phyloP scores from a whole-genome alignment of 2,797 vertebrate species.

The Melanotaenia parkinsoni region DNA sequence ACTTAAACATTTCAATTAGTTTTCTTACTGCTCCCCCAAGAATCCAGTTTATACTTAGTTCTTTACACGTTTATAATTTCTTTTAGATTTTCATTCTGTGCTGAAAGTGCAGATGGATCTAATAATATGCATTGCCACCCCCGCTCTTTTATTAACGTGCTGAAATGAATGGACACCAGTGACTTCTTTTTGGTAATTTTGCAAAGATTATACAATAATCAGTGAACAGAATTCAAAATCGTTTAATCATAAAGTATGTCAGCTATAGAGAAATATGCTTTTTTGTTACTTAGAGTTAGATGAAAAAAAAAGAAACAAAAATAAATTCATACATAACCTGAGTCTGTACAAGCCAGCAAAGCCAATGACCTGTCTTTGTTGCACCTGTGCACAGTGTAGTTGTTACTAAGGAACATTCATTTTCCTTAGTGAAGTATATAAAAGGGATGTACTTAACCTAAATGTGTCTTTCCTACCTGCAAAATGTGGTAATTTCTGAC shows the following conservation, averaged over 20 bases:
- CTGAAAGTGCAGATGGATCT: neutral
- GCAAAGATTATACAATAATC: neutral
- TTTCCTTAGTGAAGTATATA: neutral
- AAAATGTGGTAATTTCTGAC: neutral
- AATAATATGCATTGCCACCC: neutral
- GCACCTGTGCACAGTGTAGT: neutral
- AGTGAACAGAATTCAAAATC: neutral
- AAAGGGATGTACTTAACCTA: neutral
- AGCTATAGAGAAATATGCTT: neutral
- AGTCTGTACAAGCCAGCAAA: neutral
- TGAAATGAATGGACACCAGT: neutral
- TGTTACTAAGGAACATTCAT: neutral
- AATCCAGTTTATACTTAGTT: neutral
- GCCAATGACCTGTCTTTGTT: neutral
- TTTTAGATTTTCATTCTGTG: slow-evolving; percentile 6
- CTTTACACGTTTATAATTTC: neutral
- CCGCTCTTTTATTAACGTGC: neutral
- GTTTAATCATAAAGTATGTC: neutral
- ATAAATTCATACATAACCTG: neutral
- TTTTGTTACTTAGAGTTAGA: neutral
- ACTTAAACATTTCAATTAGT: neutral
- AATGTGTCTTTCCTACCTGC: neutral
- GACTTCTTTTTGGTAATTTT: neutral
- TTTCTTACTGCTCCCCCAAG: neutral
- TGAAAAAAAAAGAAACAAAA: neutral